Base-by-base conservation (phyloP, 2,797 vertebrate species). In the Coranthus polyacanthus region DNA sequence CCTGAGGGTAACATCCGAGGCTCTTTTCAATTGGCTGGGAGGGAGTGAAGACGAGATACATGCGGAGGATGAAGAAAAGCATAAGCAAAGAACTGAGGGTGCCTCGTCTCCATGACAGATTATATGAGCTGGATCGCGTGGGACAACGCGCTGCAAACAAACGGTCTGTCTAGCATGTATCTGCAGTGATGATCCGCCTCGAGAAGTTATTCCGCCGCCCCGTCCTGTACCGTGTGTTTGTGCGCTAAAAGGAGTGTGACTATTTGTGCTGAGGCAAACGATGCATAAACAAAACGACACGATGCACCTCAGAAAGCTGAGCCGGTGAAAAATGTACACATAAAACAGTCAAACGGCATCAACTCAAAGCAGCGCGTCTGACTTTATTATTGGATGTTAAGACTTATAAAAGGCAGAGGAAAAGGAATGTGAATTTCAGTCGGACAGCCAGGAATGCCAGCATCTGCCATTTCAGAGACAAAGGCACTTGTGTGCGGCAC, bases 381-480 rank as follows among this genome's bases (percentile, higher is more conserved):
- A 42, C 39, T 39, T 21, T 55, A 16, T 55, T 9, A 41, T 24
- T 55, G 52, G 22, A 41, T 26, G 52, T 41, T 15, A 5, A 55
- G 38, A 24, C 11, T 9, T 55, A 37, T 37, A 55, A 55, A 55
- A 55, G 9, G 59, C 50, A 56, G 37, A 50, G 13, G 38, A 61
- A 49, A 54, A 42, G 17, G 24, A 72, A 32, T 12, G 55, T 42
- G 59, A 37, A 60, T 34, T 68, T 65, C 34, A 45, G 62, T 57
- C 50, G 51, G 66, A 49, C 53, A 17, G 44, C 7, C 54, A 53
- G 68, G 75, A 84, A 85, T 85, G 68, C 59, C 58, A 73, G 67
- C 74, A 83, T 81, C 79, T 84, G 84, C 76, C 81, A 66, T 82
- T 79, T 72, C 24, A 44, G 55, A 76, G 66, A 90, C 85, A 87